phyloP scores from a whole-genome alignment of 2,797 vertebrate species.

The Phoebastria nigripes region DNA sequence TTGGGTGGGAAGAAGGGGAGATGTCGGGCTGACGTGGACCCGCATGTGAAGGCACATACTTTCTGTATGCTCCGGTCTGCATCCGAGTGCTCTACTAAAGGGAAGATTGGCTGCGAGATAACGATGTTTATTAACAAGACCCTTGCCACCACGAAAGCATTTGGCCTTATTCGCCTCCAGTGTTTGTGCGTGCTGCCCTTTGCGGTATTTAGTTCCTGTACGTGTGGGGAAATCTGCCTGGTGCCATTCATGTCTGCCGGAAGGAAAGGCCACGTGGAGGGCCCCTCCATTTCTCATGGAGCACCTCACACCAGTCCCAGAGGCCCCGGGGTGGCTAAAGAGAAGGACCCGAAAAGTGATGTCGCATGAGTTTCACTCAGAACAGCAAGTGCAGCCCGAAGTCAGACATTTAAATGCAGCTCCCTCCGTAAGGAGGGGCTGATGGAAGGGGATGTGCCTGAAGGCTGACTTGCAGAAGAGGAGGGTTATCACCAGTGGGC shows the following conservation, averaged over 20 bases:
- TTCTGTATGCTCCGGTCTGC: neutral
- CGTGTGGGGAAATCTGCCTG: accelerated
- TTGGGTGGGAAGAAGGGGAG: constrained; percentile 4
- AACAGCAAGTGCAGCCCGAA: neutral
- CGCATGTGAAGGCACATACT: neutral
- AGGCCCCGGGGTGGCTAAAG: neutral
- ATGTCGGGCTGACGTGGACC: neutral
- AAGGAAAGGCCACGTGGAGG: neutral
- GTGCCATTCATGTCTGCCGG: neutral
- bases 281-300: neutral
- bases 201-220: accelerated
- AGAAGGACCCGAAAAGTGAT: neutral
- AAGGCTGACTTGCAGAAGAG: neutral
- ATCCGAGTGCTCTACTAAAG: neutral
- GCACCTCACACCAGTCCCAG: neutral
- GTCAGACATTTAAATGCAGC: neutral
- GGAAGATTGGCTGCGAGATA: neutral
- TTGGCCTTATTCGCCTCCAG: neutral
- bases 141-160: neutral
- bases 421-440: neutral
- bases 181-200: neutral
- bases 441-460: neutral
- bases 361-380: neutral
- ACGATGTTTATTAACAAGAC: neutral
- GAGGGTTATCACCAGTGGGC: neutral